Conservation (phyloP, 2,888 invertebrate genomes). For the Coleophora flavipennella region DNA sequence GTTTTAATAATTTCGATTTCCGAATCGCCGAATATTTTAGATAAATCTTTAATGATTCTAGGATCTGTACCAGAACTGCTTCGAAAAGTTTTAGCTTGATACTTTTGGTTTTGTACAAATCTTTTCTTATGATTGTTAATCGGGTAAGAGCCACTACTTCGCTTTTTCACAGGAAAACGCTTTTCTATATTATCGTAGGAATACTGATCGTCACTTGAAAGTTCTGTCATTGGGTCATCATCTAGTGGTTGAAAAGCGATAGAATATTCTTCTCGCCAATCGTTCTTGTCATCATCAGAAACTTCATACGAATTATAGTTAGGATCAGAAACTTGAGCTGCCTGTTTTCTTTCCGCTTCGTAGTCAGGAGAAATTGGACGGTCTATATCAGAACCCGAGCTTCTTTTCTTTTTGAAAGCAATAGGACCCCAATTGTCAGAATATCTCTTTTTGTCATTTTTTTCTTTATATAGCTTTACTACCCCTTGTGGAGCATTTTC, state of each 20-base stretch:
- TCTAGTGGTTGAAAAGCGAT: constrained; percentile 65
- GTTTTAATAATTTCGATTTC: constrained; percentile 53
- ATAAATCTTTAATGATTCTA: constrained; percentile 78
- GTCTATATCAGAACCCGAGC: constrained; percentile 41
- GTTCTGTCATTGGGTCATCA: constrained; percentile 49
- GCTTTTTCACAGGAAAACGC: constrained; percentile 78
- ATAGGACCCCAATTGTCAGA: constrained; percentile 66
- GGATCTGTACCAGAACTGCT: constrained; percentile 76
- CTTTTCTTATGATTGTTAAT: constrained; percentile 42
- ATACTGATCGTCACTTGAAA: constrained; percentile 54
- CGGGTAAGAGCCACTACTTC: constrained; percentile 67
- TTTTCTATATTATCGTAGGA: constrained; percentile 63
- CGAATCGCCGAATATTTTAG: constrained; percentile 76
- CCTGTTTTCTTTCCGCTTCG: constrained; percentile 34
- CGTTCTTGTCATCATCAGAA: constrained; percentile 54
- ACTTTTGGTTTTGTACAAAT: constrained; percentile 38
- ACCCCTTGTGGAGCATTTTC: constrained; percentile 54
- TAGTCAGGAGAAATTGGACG: constrained; percentile 36
- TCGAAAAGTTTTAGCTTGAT: constrained; percentile 42
- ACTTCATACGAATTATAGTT: constrained; percentile 49
- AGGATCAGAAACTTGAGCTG: constrained; percentile 29
- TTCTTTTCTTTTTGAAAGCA: constrained; percentile 64
- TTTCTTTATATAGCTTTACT: constrained; percentile 59
- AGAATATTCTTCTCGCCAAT: constrained; percentile 58
- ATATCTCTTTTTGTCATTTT: constrained; percentile 57